Conservation (phyloP, 2,113 vertebrate species). For the Bubo bubo region DNA sequence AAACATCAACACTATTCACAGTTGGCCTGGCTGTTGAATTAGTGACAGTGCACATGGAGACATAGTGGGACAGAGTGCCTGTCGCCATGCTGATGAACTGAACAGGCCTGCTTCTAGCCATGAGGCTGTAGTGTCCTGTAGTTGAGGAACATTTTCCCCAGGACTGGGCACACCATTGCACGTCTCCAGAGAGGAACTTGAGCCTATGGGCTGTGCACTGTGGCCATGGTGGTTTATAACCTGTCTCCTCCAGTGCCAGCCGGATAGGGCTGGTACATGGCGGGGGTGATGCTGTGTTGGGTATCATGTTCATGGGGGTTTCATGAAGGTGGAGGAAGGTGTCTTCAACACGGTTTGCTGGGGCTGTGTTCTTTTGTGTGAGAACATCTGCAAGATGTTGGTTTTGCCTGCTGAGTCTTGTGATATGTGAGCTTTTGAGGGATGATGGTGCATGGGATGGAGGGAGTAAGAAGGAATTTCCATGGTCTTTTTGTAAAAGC, state of each 20-base stretch:
- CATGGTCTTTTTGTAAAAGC: neutral
- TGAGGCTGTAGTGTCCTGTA: neutral
- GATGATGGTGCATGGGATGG: too few species aligned
- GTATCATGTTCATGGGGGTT: neutral
- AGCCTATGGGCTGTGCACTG: neutral
- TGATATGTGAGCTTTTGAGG: neutral
- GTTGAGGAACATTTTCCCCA: neutral
- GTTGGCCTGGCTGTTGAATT: neutral
- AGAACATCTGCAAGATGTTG: neutral
- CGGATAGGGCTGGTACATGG: neutral
- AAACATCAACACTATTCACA: neutral
- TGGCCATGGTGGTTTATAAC: neutral
- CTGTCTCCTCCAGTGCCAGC: neutral
- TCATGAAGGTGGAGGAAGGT: accelerated
- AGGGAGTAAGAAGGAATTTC: neutral
- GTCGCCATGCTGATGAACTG: too few species aligned
- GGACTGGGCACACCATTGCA: neutral
- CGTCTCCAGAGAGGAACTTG: neutral
- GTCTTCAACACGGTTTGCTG: accelerated
- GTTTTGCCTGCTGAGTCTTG: neutral
- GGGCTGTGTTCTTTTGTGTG: neutral
- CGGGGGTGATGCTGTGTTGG: neutral
- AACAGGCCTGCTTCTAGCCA: neutral
- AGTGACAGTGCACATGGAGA: neutral
- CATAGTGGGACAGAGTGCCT: neutral